phyloP scores from a whole-genome alignment of 1,140 invertebrate species.

The Drosophila ironensis region DNA sequence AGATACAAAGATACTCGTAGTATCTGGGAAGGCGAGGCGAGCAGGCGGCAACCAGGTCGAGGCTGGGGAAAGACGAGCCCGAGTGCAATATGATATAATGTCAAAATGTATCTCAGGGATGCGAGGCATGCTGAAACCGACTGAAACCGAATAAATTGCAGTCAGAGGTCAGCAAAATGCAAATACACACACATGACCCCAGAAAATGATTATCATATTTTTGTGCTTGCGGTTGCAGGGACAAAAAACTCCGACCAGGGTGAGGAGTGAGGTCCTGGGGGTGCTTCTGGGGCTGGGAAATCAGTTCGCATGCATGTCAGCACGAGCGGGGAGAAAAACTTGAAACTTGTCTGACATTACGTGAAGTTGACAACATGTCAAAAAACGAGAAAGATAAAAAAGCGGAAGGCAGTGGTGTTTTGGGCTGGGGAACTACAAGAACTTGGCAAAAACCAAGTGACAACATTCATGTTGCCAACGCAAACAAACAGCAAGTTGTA shows the following conservation, averaged over 20 bases:
- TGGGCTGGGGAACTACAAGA: slow-evolving; percentile 30
- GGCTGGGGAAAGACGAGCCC: slow-evolving; percentile 24
- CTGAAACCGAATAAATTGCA: not conserved
- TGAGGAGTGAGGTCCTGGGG: not conserved
- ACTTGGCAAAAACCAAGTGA: slow-evolving; percentile 70
- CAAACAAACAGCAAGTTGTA: slow-evolving; percentile 55
- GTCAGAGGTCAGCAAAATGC: not conserved
- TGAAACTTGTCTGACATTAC: slow-evolving; percentile 75
- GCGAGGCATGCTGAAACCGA: not conserved
- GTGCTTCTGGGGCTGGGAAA: not conserved
- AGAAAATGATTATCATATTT: slow-evolving; percentile 6
- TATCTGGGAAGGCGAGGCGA: too few relatives aligned
- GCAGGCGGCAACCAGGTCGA: too few relatives aligned
- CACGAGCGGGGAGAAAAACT: slow-evolving; percentile 46
- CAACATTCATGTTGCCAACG: slow-evolving; percentile 76
- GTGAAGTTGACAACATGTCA: slow-evolving; percentile 78
- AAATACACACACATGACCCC: not conserved
- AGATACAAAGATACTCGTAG: slow-evolving; percentile 45
- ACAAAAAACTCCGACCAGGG: slow-evolving; percentile 8
- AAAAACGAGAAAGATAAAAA: slow-evolving; percentile 72
- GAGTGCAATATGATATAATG: slow-evolving; percentile 12
- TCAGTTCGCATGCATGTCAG: slow-evolving; percentile 60
- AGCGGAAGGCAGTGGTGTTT: not conserved
- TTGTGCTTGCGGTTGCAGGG: not conserved
- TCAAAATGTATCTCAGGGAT: slow-evolving; percentile 15